Conservation (phyloP, 2,888 invertebrate species). For the Parnassius apollo region DNA sequence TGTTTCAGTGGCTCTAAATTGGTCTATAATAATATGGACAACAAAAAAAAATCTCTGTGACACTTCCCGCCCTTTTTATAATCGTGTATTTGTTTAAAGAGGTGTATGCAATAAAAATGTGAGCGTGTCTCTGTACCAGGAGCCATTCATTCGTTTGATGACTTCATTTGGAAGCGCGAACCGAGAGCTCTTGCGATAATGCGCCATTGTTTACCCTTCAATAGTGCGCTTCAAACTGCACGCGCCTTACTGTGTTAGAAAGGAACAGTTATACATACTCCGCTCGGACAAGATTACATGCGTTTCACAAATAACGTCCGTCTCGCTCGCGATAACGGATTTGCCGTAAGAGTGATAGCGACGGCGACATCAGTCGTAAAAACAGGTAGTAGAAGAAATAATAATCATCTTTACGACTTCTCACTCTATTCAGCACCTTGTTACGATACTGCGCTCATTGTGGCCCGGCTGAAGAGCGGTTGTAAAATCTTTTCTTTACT, state of each 20-base stretch:
- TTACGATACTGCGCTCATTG: slow-evolving; percentile 81
- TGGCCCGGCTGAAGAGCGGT: slow-evolving; percentile 75
- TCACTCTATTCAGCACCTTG: slow-evolving; percentile 83
- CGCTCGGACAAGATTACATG: slow-evolving; percentile 51
- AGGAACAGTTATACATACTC: slow-evolving; percentile 57
- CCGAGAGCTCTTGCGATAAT: slow-evolving; percentile 77
- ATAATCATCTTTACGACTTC: slow-evolving; percentile 83
- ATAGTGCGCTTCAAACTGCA: slow-evolving; percentile 77
- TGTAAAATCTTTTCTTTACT: slow-evolving; percentile 82
- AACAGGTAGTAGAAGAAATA: slow-evolving; percentile 83
- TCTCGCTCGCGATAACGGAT: slow-evolving; percentile 54
- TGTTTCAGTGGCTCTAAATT: slow-evolving; percentile 36
- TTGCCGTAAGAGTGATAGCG: slow-evolving; percentile 50
- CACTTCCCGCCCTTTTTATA: slow-evolving; percentile 53
- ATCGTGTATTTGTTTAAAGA: slow-evolving; percentile 73
- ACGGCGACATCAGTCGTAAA: slow-evolving; percentile 71
- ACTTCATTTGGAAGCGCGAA: slow-evolving; percentile 78
- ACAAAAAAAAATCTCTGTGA: slow-evolving; percentile 42
- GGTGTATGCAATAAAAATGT: slow-evolving; percentile 75
- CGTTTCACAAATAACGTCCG: slow-evolving; percentile 54
- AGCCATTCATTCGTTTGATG: slow-evolving; percentile 80
- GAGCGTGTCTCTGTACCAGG: slow-evolving; percentile 64
- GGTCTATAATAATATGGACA: slow-evolving; percentile 27
- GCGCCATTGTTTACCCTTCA: slow-evolving; percentile 81
- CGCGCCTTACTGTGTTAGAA: slow-evolving; percentile 68